phyloP scores from a whole-genome alignment of 2,113 vertebrate species.

The Picathartes gymnocephalus region DNA sequence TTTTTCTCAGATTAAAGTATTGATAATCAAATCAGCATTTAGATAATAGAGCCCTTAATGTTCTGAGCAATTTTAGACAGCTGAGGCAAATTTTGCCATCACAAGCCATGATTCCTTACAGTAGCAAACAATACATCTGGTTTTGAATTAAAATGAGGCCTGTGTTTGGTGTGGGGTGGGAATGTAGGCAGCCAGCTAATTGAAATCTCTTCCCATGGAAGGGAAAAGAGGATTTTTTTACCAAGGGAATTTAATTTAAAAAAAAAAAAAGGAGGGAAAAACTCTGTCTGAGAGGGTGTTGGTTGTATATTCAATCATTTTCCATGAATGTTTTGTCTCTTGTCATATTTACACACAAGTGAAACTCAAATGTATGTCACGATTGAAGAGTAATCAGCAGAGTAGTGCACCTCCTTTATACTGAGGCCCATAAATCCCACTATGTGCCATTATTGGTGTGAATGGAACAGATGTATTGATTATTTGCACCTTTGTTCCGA shows the following conservation, averaged over 20 bases:
- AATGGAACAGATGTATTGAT: slow-evolving; percentile 46
- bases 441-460: slow-evolving; percentile 30
- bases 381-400: slow-evolving; percentile 45
- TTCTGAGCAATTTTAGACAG: slow-evolving; percentile 26
- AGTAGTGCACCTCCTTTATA: not conserved
- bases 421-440: slow-evolving; percentile 32
- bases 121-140: not conserved
- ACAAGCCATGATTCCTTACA: not conserved
- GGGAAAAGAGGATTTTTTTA: not conserved
- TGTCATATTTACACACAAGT: slow-evolving; percentile 27
- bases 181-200: not conserved
- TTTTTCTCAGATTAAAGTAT: not conserved
- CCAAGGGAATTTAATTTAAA: not conserved
- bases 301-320: not conserved
- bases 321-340: not conserved
- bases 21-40: slow-evolving; percentile 48
- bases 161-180: not conserved
- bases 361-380: not conserved
- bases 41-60: slow-evolving; percentile 9
- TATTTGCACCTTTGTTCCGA: slow-evolving; percentile 25
- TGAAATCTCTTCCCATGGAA: not conserved
- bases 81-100: slow-evolving; percentile 20
- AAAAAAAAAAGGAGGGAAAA: not conserved
- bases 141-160: not conserved
- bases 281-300: not conserved